Evolutionary conservation across 2,113 vertebrate genomes (phyloP).

Genomic region (Clinocottus analis): DNA sequence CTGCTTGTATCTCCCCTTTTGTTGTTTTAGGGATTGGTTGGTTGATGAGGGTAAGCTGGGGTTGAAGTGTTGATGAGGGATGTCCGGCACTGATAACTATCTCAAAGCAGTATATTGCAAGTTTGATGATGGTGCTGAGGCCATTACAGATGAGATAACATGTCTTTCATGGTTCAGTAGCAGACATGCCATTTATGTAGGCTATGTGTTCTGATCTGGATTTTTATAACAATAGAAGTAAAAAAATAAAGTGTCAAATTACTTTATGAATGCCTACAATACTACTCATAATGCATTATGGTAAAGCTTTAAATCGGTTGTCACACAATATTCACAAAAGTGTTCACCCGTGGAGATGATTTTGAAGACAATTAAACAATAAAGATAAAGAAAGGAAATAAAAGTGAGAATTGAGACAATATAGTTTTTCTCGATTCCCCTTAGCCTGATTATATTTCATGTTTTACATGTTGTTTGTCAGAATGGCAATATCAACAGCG

Average conservation of each 20-base stretch:
- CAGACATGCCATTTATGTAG: constrained; percentile 30
- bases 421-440: neutral
- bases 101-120: constrained; percentile 60
- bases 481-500: neutral
- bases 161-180: constrained; percentile 44
- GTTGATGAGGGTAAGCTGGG: constrained; percentile 62
- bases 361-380: neutral
- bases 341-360: neutral
- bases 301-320: neutral
- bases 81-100: constrained; percentile 78
- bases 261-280: neutral
- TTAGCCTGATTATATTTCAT: neutral
- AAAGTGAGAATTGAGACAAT: constrained; percentile 2
- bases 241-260: neutral
- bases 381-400: neutral
- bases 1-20: constrained; percentile 76
- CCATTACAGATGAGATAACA: constrained; percentile 51
- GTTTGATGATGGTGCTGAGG: constrained; percentile 50
- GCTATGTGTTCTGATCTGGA: constrained; percentile 6
- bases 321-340: neutral
- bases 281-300: neutral
- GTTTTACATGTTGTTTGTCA: neutral
- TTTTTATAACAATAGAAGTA: neutral
- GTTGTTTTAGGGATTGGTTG: constrained; percentile 76
- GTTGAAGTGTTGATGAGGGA: constrained; percentile 68